Evolutionary conservation across 2,797 vertebrate species (phyloP), one percentile per base, ranked within the genome.

Genomic region (Ptychadena robeensis): DNA sequence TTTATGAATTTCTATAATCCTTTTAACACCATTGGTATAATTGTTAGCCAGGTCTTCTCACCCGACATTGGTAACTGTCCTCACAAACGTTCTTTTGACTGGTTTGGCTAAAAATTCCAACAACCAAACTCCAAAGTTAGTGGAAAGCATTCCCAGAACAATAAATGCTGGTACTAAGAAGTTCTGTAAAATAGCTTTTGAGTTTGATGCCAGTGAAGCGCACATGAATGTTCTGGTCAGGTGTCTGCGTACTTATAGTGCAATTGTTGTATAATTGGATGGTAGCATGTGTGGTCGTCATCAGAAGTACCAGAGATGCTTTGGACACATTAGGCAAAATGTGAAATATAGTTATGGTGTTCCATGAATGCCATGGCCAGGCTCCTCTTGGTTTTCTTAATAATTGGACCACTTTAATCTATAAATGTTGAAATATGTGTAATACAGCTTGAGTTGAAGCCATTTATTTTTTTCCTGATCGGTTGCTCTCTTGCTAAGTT

Each of bases 401-500:
- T 70, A 32, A 63, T 44, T 30, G 68, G 65, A 38, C 28, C 65
- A 71, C 31, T 78, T 57, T 64, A 30, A 71, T 77, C 28, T 63
- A 30, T 32, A 78, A 83, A 78, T 76, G 53, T 53, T 48, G 73
- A 38, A 70, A 70, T 69, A 71, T 82, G 65, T 75, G 38, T 67
- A 31, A 77, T 78, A 67, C 65, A 80, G 48, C 40, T 80, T 12
- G 27, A 81, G 70, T 71, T 85, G 80, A 59, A 64, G 66, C 57
- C 25, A 76, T 81, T 85, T 69, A 70, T 71, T 85, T 75, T 81
- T 80, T 85, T 81, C 25, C 59, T 53, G 44, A 44, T 75, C 83
- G 68, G 48, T 80, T 80, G 82, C 77, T 84, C 77, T 79, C 77
- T 84, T 71, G 73, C 78, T 85, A 85, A 80, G 83, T 80, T 73